Percentiles rank a stretch among this genome's conserved stretches.
Conservation (phyloP, 1,140 invertebrate genomes). For the Cydia pomonella region DNA sequence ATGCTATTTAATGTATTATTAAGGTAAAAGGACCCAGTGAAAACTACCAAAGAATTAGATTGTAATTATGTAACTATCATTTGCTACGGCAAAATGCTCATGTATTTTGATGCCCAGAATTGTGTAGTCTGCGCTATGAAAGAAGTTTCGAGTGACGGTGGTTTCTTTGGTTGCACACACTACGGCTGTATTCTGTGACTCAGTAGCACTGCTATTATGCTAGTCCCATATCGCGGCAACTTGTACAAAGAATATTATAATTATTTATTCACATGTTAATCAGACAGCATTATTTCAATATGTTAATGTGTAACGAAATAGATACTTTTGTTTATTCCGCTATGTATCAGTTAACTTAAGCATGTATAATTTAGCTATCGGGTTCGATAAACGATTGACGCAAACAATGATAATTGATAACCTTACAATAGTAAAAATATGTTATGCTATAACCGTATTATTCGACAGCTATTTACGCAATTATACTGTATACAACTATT, state of each 20-base stretch:
- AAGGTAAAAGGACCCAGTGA: slow-evolving; percentile 65
- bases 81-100: slow-evolving; percentile 37
- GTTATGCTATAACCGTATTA: slow-evolving; percentile 19
- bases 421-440: slow-evolving; percentile 22
- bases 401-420: slow-evolving; percentile 43
- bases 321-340: slow-evolving; percentile 44
- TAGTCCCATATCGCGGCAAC: slow-evolving; percentile 67
- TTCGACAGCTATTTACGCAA: slow-evolving; percentile 15
- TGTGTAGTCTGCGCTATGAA: slow-evolving; percentile 30
- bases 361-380: slow-evolving; percentile 39
- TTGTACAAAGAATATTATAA: slow-evolving; percentile 45
- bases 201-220: slow-evolving; percentile 46
- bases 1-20: slow-evolving; percentile 58
- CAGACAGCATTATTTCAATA: slow-evolving; percentile 45
- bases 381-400: slow-evolving; percentile 50
- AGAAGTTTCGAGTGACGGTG: slow-evolving; percentile 16
- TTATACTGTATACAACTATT: slow-evolving; percentile 3
- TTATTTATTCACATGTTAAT: slow-evolving; percentile 56
- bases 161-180: slow-evolving; percentile 36
- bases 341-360: slow-evolving; percentile 51
- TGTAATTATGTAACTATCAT: slow-evolving; percentile 35
- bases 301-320: slow-evolving; percentile 42
- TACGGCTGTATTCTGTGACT: slow-evolving; percentile 36
- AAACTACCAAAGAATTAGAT: slow-evolving; percentile 71
- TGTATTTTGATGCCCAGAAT: slow-evolving; percentile 37